These are phyloP conservation scores for Passer montanus DNA, from an alignment of 2,113 vertebrate genomes.

Conservation along the genomic window DNA sequence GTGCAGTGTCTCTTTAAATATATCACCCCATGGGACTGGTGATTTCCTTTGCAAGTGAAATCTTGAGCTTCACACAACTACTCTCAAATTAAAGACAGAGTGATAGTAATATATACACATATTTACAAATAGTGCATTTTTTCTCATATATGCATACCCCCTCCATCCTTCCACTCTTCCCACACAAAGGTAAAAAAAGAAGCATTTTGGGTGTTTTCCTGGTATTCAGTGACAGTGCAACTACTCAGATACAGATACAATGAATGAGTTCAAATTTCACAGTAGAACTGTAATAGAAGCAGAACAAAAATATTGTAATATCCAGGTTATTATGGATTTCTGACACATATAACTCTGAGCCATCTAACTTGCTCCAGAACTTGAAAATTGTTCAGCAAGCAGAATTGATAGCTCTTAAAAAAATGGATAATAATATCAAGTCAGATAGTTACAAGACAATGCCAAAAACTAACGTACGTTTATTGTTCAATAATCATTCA, in stretches of 20 bases:
- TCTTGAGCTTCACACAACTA: not conserved
- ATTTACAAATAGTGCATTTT: not conserved
- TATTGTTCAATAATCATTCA: slow-evolving; percentile 64
- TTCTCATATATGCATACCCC: not conserved
- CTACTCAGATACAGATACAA: not conserved
- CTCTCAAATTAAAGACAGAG: not conserved
- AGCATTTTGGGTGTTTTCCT: not conserved
- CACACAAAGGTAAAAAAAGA: not conserved
- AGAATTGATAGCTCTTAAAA: slow-evolving; percentile 45
- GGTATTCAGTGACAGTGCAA: not conserved
- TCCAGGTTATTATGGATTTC: not conserved
- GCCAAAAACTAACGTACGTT: slow-evolving; percentile 62
- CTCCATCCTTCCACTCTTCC: not conserved
- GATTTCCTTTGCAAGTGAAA: not conserved
- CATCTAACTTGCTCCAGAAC: not conserved
- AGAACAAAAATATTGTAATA: not conserved
- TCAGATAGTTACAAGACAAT: slow-evolving; percentile 65
- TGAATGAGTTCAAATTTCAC: not conserved
- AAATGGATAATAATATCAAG: slow-evolving; percentile 51
- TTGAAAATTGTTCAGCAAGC: slow-evolving; percentile 33
- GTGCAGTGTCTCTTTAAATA: not conserved
- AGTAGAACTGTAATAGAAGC: not conserved
- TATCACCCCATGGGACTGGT: not conserved
- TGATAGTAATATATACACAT: not conserved
- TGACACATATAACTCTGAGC: not conserved